Percentiles rank a stretch among this genome's conserved stretches.
Conservation (phyloP, 2,888 invertebrate species). For the Abscondita cerata region DNA sequence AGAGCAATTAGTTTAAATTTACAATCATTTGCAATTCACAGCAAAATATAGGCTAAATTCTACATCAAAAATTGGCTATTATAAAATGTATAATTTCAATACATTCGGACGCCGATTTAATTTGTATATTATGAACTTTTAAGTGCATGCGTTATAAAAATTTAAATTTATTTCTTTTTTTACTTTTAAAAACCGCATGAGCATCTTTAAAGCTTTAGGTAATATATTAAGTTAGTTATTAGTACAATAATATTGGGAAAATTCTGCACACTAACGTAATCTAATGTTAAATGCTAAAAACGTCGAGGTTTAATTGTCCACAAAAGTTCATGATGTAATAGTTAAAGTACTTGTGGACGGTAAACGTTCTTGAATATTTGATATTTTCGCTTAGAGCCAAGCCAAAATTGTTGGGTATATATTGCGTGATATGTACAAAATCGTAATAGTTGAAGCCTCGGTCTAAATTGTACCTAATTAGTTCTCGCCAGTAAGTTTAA, state of each 20-base stretch:
- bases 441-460: too few relatives aligned
- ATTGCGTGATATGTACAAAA: too few relatives aligned
- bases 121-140: background rate
- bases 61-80: constrained; percentile 7
- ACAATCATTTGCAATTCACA: constrained; percentile 7
- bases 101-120: constrained; percentile 7
- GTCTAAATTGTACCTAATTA: too few relatives aligned
- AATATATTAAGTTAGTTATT: background rate
- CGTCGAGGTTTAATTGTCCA: too few relatives aligned
- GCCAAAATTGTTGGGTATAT: too few relatives aligned
- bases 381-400: too few relatives aligned
- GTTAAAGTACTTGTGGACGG: too few relatives aligned
- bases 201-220: constrained; percentile 4
- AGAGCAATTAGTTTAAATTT: constrained; percentile 9
- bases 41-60: constrained; percentile 12
- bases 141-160: constrained; percentile 1
- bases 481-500: too few relatives aligned
- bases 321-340: too few relatives aligned
- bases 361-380: too few relatives aligned
- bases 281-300: too few relatives aligned
- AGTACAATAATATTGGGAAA: constrained; percentile 11
- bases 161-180: background rate
- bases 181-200: constrained; percentile 6
- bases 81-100: background rate
- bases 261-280: background rate